Evolutionary conservation across 2,113 vertebrate species (phyloP).

Genomic region (Dasyurus viverrinus): DNA sequence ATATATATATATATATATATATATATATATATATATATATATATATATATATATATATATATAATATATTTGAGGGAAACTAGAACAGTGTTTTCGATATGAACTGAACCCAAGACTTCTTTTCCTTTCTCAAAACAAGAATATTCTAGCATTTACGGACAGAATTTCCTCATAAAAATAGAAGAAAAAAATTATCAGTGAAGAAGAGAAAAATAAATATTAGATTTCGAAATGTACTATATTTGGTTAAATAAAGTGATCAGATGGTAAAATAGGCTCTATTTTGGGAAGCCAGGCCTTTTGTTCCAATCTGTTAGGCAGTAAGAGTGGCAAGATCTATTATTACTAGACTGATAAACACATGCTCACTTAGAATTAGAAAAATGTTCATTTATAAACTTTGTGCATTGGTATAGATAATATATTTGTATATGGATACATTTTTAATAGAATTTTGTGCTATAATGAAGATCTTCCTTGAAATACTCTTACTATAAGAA

Average conservation of each 20-base stretch:
- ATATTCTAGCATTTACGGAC: background rate
- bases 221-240: conserved; percentile 50
- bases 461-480: conserved; percentile 9
- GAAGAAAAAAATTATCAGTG: background rate
- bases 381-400: background rate
- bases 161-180: conserved; percentile 47
- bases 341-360: conserved; percentile 56
- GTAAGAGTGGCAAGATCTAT: conserved; percentile 52
- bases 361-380: conserved; percentile 22
- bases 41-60: background rate
- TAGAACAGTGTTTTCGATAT: background rate
- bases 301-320: conserved; percentile 65
- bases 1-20: background rate
- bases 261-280: conserved; percentile 56
- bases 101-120: background rate
- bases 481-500: conserved; percentile 26
- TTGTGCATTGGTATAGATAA: conserved; percentile 18
- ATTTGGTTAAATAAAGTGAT: conserved; percentile 63
- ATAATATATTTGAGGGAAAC: conserved; percentile 19
- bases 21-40: background rate
- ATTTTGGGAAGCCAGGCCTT: conserved; percentile 63
- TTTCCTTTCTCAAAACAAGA: background rate
- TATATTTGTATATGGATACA: background rate
- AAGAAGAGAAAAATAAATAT: conserved; percentile 35
- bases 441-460: background rate